These are phyloP conservation scores for Stenopsyche tienmushanensis DNA, from an alignment of 1,140 invertebrate species.

Conservation along the genomic window DNA sequence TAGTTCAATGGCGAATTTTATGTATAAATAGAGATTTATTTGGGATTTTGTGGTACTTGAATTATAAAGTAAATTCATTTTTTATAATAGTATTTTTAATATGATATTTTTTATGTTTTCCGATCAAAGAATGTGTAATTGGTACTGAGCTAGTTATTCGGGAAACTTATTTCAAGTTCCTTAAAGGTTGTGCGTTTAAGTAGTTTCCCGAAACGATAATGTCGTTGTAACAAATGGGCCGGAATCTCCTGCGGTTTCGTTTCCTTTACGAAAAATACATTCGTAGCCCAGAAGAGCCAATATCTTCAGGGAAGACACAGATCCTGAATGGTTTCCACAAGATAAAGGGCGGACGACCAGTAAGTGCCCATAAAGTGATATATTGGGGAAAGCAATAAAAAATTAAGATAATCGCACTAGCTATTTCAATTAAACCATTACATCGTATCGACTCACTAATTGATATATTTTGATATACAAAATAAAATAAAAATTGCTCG, in stretches of 20 bases:
- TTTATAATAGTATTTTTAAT: too few relatives aligned
- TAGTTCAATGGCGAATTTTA: neutral
- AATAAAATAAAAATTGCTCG: too few relatives aligned
- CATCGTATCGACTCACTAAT: too few relatives aligned
- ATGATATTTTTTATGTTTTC: too few relatives aligned
- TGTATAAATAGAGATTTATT: constrained; percentile 1
- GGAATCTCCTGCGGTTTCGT: constrained; percentile 26
- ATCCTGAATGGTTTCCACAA: constrained; percentile 12
- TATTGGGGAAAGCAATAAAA: constrained; percentile 13
- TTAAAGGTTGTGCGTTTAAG: constrained; percentile 4
- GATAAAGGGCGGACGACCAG: constrained; percentile 6
- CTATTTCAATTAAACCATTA: too few relatives aligned
- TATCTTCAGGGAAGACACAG: constrained; percentile 5
- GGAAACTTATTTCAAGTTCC: constrained; percentile 6
- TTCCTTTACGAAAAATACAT: constrained; percentile 14
- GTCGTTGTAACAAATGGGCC: constrained; percentile 27
- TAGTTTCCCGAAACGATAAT: constrained; percentile 24
- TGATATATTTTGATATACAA: too few relatives aligned
- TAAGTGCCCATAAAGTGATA: constrained; percentile 21
- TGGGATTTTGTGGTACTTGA: too few relatives aligned
- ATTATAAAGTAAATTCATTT: too few relatives aligned
- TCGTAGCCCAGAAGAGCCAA: constrained; percentile 2
- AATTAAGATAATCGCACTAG: too few relatives aligned
- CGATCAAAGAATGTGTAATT: too few relatives aligned
- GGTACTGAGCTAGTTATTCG: too few relatives aligned